Conservation (phyloP, 2,113 vertebrate species). For the human (Homo sapiens) region GRCh38 chr7:106330001-106330500, state of each 20-base stretch:
- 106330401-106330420: background rate
- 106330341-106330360: background rate
- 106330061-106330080: background rate
- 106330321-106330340: background rate
- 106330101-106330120: background rate
- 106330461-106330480: background rate
- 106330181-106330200: background rate
- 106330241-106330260: background rate
- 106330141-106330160: conserved; percentile 7
- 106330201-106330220: background rate
- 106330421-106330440: background rate
- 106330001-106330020: background rate
- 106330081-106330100: background rate
- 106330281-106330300: background rate
- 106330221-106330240: background rate
- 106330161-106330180: background rate
- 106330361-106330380: background rate
- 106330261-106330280: background rate
- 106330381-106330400: background rate
- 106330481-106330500: background rate
- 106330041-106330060: background rate
- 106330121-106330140: background rate
- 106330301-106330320: conserved; percentile 21
- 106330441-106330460: background rate
- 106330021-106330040: conserved; percentile 19